A percentile compares a stretch with the other conserved stretches of the same genome.
Evolutionary conservation across 2,113 vertebrate genomes (phyloP).

Genomic region (Dryoscopus gambensis): DNA sequence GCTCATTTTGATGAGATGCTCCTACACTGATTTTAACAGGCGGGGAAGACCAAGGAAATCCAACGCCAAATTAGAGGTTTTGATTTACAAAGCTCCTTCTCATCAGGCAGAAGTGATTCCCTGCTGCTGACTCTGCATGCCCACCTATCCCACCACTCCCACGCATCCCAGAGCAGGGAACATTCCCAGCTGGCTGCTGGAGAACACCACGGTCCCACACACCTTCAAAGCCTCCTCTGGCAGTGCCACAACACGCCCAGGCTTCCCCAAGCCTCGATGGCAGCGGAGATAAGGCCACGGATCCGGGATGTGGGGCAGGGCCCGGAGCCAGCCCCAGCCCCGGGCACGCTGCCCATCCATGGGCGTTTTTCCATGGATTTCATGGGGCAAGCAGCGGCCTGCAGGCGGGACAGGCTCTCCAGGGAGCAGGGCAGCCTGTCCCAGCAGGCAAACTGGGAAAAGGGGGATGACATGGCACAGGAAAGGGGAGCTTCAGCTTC

Average conservation of each 20-base stretch:
- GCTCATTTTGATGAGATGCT: background rate
- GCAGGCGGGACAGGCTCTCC: background rate
- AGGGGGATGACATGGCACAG: fast-evolving
- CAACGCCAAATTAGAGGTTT: fast-evolving
- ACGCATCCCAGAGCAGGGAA: fast-evolving
- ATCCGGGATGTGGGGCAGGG: fast-evolving
- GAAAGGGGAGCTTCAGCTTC: background rate
- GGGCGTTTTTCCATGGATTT: background rate
- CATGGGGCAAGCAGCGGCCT: background rate
- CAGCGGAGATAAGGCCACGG: background rate
- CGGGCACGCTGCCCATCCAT: fast-evolving
- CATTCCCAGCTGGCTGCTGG: background rate
- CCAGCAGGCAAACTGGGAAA: background rate
- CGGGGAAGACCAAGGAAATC: background rate
- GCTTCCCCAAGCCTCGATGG: fast-evolving
- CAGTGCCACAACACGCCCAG: background rate
- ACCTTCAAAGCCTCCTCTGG: background rate
- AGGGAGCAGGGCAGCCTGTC: background rate
- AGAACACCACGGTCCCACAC: background rate
- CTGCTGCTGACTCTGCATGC: background rate
- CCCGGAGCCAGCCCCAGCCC: background rate
- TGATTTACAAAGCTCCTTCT: background rate
- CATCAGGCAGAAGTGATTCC: no score
- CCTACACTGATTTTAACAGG: background rate
- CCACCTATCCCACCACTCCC: background rate